A percentile compares a stretch with the other conserved stretches of the same genome.
Evolutionary conservation across 2,113 vertebrate species (phyloP).

Genomic region (Oncorhynchus masou): DNA sequence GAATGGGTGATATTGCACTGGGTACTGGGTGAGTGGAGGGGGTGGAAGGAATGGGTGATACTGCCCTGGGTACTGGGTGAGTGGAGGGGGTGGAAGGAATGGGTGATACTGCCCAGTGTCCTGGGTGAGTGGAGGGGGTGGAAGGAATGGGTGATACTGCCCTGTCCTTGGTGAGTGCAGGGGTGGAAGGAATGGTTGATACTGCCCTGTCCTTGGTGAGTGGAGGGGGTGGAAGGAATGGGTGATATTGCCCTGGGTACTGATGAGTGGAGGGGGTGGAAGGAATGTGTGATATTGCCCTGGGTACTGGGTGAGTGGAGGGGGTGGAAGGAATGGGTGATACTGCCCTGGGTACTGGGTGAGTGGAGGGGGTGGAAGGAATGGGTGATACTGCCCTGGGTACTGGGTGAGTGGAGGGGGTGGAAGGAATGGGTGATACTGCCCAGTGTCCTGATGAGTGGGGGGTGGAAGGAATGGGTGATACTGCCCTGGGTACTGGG

Average conservation of each 20-base stretch:
- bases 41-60: conserved; percentile 81
- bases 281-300: conserved; percentile 99
- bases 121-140: conserved; percentile 77
- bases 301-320: conserved; percentile 84
- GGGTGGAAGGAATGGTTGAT: conserved; percentile 79
- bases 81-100: conserved; percentile 73
- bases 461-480: no score
- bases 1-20: conserved; percentile 99
- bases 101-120: conserved; percentile 99
- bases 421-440: conserved; percentile 98
- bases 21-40: conserved; percentile 90
- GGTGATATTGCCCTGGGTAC: conserved; percentile 90
- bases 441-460: no score
- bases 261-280: conserved; percentile 79
- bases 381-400: no score
- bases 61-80: conserved; percentile 84
- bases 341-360: no score
- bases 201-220: conserved; percentile 87
- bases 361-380: no score
- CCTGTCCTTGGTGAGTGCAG: conserved; percentile 81
- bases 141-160: conserved; percentile 80
- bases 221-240: conserved; percentile 41
- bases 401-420: no score
- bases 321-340: no score
- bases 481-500: no score